A percentile compares a stretch with the other conserved stretches of the same genome.
These are phyloP conservation scores for Leptinotarsa haldemani DNA, from an alignment of 2,888 invertebrate genomes.

Conservation along the genomic window DNA sequence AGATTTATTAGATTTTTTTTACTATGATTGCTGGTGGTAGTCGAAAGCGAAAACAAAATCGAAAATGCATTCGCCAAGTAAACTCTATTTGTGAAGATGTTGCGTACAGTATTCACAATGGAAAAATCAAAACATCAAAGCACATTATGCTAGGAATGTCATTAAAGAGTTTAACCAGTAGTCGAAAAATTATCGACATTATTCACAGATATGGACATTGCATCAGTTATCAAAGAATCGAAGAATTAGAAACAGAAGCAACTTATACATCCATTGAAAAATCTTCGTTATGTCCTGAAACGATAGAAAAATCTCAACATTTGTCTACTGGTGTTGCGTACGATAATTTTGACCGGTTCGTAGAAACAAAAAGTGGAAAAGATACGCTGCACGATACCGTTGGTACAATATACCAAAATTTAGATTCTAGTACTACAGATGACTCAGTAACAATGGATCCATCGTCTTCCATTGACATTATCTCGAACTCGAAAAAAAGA, in stretches of 20 bases:
- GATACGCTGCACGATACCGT: constrained; percentile 22
- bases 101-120: constrained; percentile 24
- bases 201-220: constrained; percentile 37
- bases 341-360: constrained; percentile 41
- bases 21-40: constrained; percentile 23
- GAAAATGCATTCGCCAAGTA: constrained; percentile 15
- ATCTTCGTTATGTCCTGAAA: constrained; percentile 38
- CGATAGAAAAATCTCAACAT: constrained; percentile 27
- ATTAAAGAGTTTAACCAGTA: constrained; percentile 38
- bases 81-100: constrained; percentile 27
- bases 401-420: background rate
- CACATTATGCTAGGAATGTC: constrained; percentile 35
- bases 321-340: constrained; percentile 35
- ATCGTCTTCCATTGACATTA: too few relatives aligned
- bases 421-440: too few relatives aligned
- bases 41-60: constrained; percentile 20
- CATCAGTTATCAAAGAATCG: constrained; percentile 27
- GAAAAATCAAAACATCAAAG: constrained; percentile 26
- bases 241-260: constrained; percentile 17
- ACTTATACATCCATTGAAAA: constrained; percentile 24
- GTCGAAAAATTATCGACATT: constrained; percentile 35
- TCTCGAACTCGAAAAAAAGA: constrained; percentile 36
- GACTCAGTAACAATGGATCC: background rate
- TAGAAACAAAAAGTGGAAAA: constrained; percentile 39
- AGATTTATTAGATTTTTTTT: constrained; percentile 17